These are phyloP conservation scores for Silurus lanzhouensis DNA, from an alignment of 2,797 vertebrate species.

Conservation along the genomic window DNA sequence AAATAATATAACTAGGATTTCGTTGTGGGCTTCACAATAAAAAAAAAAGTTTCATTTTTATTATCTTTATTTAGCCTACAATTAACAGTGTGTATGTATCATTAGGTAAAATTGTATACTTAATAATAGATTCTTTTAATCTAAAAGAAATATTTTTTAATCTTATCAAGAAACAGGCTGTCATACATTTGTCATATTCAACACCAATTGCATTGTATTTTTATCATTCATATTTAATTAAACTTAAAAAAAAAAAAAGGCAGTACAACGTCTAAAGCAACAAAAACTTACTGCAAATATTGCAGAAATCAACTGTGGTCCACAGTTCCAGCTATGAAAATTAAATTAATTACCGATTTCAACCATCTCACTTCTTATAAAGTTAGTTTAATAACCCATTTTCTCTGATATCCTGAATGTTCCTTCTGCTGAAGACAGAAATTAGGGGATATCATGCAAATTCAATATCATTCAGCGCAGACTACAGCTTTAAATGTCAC, in stretches of 20 bases:
- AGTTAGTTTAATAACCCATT: not conserved
- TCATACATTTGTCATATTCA: not conserved
- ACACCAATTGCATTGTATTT: not conserved
- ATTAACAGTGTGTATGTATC: not conserved
- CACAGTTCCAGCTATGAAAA: constrained; percentile 41
- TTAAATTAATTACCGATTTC: constrained; percentile 33
- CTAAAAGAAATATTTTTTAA: no score
- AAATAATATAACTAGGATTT: constrained; percentile 37
- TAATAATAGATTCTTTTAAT: not conserved
- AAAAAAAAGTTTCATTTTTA: not conserved
- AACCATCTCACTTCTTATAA: not conserved
- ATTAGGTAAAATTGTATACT: not conserved
- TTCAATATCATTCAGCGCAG: not conserved
- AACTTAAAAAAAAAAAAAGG: not conserved
- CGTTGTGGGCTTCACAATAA: constrained; percentile 1
- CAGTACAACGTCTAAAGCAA: constrained; percentile 7
- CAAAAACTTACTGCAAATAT: constrained; percentile 54
- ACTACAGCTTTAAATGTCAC: not conserved
- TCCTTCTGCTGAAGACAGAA: constrained; percentile 4
- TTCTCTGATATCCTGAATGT: constrained; percentile 49
- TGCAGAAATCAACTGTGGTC: constrained; percentile 57
- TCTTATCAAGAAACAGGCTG: constrained; percentile 1
- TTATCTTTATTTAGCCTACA: not conserved
- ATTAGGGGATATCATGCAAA: not conserved
- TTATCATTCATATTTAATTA: constrained; percentile 3